Conservation (phyloP, 2,888 invertebrate species). For the Pandemis heparana region DNA sequence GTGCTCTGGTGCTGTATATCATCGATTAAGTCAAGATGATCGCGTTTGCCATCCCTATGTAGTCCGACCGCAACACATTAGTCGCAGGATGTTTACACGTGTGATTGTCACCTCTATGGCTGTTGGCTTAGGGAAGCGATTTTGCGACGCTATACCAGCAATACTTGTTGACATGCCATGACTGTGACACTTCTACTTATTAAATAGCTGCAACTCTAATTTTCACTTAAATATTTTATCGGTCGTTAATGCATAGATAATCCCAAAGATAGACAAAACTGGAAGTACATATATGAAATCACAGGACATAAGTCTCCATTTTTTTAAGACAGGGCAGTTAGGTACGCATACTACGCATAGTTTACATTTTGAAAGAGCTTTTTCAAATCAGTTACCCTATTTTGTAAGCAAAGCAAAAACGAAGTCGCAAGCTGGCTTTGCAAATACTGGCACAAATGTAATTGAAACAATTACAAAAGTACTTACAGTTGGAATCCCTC, state of each 20-base stretch:
- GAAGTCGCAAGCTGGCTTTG: constrained; percentile 1
- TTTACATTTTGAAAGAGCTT: neutral
- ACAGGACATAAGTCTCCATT: neutral
- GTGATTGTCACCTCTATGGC: constrained; percentile 49
- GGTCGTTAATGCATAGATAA: neutral
- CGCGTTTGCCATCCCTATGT: constrained; percentile 19
- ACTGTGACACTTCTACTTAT: constrained; percentile 6
- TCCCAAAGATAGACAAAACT: neutral
- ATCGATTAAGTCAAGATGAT: neutral
- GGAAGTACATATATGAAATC: constrained; percentile 5
- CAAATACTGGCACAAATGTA: constrained; percentile 29
- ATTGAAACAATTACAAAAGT: constrained; percentile 36
- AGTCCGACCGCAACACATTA: constrained; percentile 54
- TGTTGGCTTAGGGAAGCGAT: constrained; percentile 46
- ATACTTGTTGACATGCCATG: constrained; percentile 30
- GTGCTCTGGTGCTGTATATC: neutral
- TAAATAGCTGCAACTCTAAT: too few species aligned
- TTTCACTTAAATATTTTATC: too few species aligned
- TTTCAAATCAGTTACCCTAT: neutral
- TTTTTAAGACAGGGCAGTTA: neutral
- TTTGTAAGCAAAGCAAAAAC: neutral
- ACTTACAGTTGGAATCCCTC: constrained; percentile 51
- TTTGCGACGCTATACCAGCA: constrained; percentile 37
- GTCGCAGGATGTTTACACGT: constrained; percentile 72
- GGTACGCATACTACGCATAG: neutral